Evolutionary conservation across 2,888 invertebrate genomes (phyloP), one percentile per base, ranked within the genome.

Genomic region (Eristalis pertinax): DNA sequence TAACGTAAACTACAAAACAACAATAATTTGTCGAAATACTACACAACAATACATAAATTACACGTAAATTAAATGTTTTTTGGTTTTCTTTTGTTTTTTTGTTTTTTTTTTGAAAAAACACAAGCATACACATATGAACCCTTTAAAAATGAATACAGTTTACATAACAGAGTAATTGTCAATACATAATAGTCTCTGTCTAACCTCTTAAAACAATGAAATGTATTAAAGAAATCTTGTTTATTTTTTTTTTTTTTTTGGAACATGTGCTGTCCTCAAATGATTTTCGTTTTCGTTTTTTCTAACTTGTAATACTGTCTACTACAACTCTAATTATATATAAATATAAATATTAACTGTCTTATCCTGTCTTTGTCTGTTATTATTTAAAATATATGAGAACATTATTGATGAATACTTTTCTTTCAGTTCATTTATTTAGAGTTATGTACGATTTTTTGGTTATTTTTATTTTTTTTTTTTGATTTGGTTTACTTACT

Each of bases 21-120:
- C 50, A 75, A 22, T 67, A 72, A 72, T 60, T 78, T n/a, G n/a
- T 24, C 74, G 62, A 80, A 67, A 50, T 32, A 32, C 32, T 19
- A 19, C 19, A 50, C 50, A 67, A 81, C 84, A 88, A 83, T 2
- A 79, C 74, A 32, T 32, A 5, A n/a, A n/a, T n/a, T 29, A 82
- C 78, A 89, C 79, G 72, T 65, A 76, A 89, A 89, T 89, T 89
- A 89, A 85, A 75, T 78, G 50, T 84, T 75, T 89, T 89, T 82
- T 80, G n/a, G n/a, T 89, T 84, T 38, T 84, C 56, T n/a, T 60
- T 67, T 62, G 19, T 19, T 2, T 8, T 5, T 50, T 50, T 1
- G n/a, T 50, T 50, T 50, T 5, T n/a, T 50, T 50, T 2, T 19
- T 8, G 19, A 62, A 83, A 62, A 83, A 68, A 80, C 80, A 88